Conservation (phyloP, 2,888 invertebrate species). For the Galerucella calmariensis region DNA sequence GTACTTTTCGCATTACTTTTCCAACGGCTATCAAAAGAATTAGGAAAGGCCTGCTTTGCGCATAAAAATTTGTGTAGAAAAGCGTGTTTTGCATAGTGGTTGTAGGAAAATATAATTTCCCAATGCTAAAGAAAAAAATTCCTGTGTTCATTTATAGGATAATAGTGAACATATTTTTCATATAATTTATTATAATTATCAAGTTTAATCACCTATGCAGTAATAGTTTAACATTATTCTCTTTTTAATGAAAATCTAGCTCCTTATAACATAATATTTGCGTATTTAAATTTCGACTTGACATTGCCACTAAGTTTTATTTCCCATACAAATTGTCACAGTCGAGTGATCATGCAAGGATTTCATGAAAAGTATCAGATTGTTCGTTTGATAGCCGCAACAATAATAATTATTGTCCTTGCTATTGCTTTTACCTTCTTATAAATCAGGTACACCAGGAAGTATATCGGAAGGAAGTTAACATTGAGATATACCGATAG, state of each 20-base stretch:
- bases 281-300: slow-evolving; percentile 9
- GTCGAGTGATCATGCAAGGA: slow-evolving; percentile 35
- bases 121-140: too few relatives aligned
- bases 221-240: too few relatives aligned
- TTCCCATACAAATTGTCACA: slow-evolving; percentile 36
- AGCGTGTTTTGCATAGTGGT: too few relatives aligned
- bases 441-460: slow-evolving; percentile 34
- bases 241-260: background rate
- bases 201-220: too few relatives aligned
- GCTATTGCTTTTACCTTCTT: slow-evolving; percentile 27
- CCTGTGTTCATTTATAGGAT: too few relatives aligned
- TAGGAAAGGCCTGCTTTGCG: too few relatives aligned
- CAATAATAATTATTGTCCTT: slow-evolving; percentile 18
- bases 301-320: slow-evolving; percentile 29
- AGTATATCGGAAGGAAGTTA: slow-evolving; percentile 41
- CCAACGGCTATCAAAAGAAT: too few relatives aligned
- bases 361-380: slow-evolving; percentile 29
- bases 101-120: too few relatives aligned
- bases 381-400: slow-evolving; percentile 16
- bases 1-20: too few relatives aligned
- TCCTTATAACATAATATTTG: background rate
- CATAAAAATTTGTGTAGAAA: too few relatives aligned
- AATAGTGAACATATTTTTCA: too few relatives aligned
- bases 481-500: slow-evolving; percentile 37
- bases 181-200: too few relatives aligned